Evolutionary conservation across 2,797 vertebrate genomes (phyloP).

Genomic region (Arrhamphus sclerolepis): DNA sequence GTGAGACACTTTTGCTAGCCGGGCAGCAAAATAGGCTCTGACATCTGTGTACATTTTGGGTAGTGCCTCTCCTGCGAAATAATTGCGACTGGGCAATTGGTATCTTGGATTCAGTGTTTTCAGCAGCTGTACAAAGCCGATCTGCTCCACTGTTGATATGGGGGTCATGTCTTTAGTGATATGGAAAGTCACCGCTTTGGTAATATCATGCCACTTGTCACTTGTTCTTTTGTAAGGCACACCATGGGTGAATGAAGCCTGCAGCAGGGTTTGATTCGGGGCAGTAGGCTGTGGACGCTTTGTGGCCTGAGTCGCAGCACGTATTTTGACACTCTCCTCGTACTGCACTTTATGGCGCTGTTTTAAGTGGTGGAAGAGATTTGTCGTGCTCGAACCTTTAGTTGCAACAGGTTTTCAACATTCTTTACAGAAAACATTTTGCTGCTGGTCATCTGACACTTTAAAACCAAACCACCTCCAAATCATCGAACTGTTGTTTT

Average conservation of each 20-base stretch:
- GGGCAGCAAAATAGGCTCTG: not conserved
- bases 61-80: not conserved
- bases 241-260: not conserved
- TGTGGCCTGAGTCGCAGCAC: not conserved
- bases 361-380: not conserved
- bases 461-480: not conserved
- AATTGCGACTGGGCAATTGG: conserved; percentile 1
- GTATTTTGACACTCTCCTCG: not conserved
- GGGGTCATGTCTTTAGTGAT: not conserved
- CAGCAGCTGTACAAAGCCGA: not conserved
- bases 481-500: not conserved
- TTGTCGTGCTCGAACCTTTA: not conserved
- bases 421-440: not conserved
- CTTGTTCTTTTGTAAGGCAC: not conserved
- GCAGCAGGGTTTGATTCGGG: not conserved
- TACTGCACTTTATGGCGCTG: not conserved
- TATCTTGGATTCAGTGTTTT: not conserved
- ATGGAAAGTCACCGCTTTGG: not conserved
- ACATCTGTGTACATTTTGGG: not conserved
- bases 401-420: not conserved
- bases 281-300: not conserved
- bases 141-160: not conserved
- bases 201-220: not conserved
- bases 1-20: not conserved
- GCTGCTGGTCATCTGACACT: not conserved